phyloP scores from a whole-genome alignment of 2,113 vertebrate species.

The Rhynchopsitta pachyrhyncha region DNA sequence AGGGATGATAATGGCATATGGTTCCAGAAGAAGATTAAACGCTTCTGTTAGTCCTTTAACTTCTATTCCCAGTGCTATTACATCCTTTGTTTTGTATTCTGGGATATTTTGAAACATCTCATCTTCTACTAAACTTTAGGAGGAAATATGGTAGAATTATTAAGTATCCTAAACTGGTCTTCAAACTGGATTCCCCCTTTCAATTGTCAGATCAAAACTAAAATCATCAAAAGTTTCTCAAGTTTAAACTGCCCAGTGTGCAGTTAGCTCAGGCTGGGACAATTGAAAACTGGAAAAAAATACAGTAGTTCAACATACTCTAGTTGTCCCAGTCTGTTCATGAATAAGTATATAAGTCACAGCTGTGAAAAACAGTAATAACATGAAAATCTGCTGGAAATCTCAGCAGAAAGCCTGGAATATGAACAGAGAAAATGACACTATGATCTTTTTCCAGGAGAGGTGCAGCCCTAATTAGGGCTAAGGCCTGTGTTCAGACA shows the following conservation, averaged over 20 bases:
- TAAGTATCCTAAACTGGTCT: not conserved
- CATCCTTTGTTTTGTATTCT: conserved; percentile 58
- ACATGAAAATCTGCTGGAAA: not conserved
- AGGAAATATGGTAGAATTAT: not conserved
- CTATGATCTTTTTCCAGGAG: not conserved
- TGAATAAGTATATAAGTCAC: not conserved
- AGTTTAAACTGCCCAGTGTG: accelerated
- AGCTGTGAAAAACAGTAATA: not conserved
- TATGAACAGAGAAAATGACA: not conserved
- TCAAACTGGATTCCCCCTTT: not conserved
- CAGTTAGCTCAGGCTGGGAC: not conserved
- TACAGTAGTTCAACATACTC: not conserved
- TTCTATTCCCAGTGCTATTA: conserved; percentile 86
- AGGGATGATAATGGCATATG: conserved; percentile 84
- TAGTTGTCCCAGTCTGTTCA: not conserved
- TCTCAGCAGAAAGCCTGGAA: not conserved
- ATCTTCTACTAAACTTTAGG: conserved; percentile 58
- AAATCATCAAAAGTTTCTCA: not conserved
- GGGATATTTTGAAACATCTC: not conserved
- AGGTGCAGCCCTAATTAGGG: not conserved
- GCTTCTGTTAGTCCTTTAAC: conserved; percentile 86
- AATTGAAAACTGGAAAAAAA: not conserved
- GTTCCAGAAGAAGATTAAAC: conserved; percentile 84
- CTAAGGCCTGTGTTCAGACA: not conserved
- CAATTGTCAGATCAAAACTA: not conserved